Evolutionary conservation across 2,113 vertebrate genomes (phyloP).

Genomic region (Parus major): DNA sequence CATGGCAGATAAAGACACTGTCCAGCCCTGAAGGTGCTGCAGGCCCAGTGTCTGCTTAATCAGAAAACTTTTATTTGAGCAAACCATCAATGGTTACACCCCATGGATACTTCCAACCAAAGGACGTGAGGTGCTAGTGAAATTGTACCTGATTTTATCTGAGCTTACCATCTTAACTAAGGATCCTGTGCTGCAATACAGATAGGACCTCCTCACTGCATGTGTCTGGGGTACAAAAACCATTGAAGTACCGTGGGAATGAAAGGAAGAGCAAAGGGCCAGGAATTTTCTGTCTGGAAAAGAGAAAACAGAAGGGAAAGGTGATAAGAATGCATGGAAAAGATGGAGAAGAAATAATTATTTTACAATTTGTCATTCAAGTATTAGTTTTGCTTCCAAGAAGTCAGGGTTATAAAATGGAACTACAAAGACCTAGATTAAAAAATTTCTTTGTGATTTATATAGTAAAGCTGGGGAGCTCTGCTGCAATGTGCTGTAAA

Average conservation of each 20-base stretch:
- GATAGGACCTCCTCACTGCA: background rate
- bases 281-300: background rate
- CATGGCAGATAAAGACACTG: background rate
- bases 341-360: background rate
- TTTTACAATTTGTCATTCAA: background rate
- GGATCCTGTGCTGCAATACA: background rate
- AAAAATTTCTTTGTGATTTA: background rate
- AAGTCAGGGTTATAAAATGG: background rate
- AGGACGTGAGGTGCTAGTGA: background rate
- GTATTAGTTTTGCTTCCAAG: background rate
- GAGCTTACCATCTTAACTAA: background rate
- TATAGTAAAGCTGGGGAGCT: background rate
- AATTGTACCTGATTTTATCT: background rate
- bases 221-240: background rate
- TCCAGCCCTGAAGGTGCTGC: background rate
- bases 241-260: background rate
- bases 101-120: background rate
- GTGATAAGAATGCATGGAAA: background rate
- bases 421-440: background rate
- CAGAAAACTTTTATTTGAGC: background rate
- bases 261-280: background rate
- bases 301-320: background rate
- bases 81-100: background rate
- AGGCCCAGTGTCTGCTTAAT: background rate
- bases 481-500: background rate